Conservation (phyloP, 2,888 invertebrate genomes). For the Amphimallon solstitiale region DNA sequence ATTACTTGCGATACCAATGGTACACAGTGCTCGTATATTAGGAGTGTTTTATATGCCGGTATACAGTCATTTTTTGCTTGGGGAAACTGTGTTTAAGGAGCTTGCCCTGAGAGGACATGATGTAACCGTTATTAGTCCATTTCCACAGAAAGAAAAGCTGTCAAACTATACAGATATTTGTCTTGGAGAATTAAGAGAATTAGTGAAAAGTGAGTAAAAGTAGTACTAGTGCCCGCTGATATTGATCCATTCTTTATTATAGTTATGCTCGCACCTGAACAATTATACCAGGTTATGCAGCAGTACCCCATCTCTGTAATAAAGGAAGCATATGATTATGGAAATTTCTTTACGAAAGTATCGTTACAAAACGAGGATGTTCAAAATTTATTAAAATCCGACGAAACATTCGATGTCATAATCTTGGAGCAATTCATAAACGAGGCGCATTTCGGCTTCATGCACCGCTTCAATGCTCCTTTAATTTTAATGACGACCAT, state of each 20-base stretch:
- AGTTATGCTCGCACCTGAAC: too few relatives aligned
- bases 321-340: too few relatives aligned
- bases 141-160: conserved; percentile 55
- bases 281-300: too few relatives aligned
- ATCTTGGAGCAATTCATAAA: conserved; percentile 62
- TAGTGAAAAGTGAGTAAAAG: background rate
- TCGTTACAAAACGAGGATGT: conserved; percentile 19
- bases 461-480: conserved; percentile 53
- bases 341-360: background rate
- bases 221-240: background rate
- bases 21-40: conserved; percentile 46
- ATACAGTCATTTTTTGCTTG: conserved; percentile 50
- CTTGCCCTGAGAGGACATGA: conserved; percentile 58
- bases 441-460: conserved; percentile 61
- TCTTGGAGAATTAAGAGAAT: too few relatives aligned
- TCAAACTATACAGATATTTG: conserved; percentile 60
- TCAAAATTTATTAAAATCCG: conserved; percentile 46
- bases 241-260: too few relatives aligned
- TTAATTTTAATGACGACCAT: conserved; percentile 58
- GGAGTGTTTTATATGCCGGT: conserved; percentile 49
- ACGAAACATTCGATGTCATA: conserved; percentile 55
- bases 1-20: background rate
- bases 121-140: conserved; percentile 57
- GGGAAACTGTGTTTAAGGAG: too few relatives aligned
- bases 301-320: too few relatives aligned